phyloP scores from a whole-genome alignment of 2,113 vertebrate species.

The Rhabdomys dilectus region DNA sequence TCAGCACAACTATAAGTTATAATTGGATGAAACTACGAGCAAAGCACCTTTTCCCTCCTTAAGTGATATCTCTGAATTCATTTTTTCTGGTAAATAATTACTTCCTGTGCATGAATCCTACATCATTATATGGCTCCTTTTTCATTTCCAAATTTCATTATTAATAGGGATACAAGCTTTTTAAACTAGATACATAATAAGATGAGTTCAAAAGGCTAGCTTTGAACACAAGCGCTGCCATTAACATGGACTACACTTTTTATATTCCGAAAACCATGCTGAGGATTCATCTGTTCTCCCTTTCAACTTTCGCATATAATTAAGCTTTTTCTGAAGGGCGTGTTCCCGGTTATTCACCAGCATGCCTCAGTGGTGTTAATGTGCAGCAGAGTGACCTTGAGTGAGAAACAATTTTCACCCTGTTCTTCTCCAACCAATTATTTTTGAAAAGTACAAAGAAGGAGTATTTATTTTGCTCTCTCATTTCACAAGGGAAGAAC shows the following conservation, averaged over 20 bases:
- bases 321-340: slow-evolving; percentile 83
- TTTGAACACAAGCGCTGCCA: slow-evolving; percentile 62
- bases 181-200: slow-evolving; percentile 63
- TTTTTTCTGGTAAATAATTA: slow-evolving; percentile 73
- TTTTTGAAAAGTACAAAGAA: slow-evolving; percentile 76
- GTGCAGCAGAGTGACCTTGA: slow-evolving; percentile 79
- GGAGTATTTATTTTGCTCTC: slow-evolving; percentile 78
- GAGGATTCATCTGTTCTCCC: slow-evolving; percentile 77
- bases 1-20: not conserved
- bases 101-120: slow-evolving; percentile 36
- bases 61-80: slow-evolving; percentile 66
- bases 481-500: slow-evolving; percentile 67
- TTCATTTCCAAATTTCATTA: slow-evolving; percentile 72
- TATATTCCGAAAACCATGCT: slow-evolving; percentile 68
- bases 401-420: slow-evolving; percentile 81
- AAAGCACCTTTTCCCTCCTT: slow-evolving; percentile 49
- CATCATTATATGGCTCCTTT: slow-evolving; percentile 27
- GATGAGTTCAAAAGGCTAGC: slow-evolving; percentile 66
- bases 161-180: slow-evolving; percentile 67
- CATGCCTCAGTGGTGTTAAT: slow-evolving; percentile 81
- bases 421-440: slow-evolving; percentile 81
- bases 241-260: slow-evolving; percentile 68
- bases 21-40: not conserved
- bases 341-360: slow-evolving; percentile 79
- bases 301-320: slow-evolving; percentile 84